Evolutionary conservation across 2,113 vertebrate genomes (phyloP), one percentile per base, ranked within the genome.

Genomic region (Rhea americana): DNA sequence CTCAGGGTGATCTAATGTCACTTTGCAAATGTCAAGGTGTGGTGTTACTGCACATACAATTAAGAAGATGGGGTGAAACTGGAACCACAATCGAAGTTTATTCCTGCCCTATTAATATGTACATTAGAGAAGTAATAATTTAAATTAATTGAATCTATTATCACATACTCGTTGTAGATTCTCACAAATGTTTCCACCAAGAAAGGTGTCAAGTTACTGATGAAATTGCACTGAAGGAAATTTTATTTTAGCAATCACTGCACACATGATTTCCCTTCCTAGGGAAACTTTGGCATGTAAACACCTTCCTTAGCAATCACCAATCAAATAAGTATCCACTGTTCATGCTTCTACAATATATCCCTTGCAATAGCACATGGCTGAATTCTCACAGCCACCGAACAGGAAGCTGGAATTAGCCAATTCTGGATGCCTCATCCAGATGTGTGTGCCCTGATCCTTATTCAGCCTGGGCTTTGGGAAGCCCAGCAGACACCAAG

Each of bases 21-120:
- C 87, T 89, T 95, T 94, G 94, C 88, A 95, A 86, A 96, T 85
- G 91, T 87, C 84, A 92, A 96, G 96, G 96, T 94, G 90, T 97
- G 97, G 88, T 94, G 93, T 98, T 97, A 98, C 98, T 94, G 89
- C 92, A 96, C 93, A 93, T 94, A 98, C 97, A 98, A 98, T 98
- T 97, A 97, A 97, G 97, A 97, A 94, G 95, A 97, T 97, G 84
- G 94, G 93, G 94, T 98, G 96, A 98, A 98, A 97, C 77, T 84
- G 91, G 90, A 97, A 96, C 96, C 96, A 93, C 94, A 95, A 92
- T 96, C 11, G 73, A 94, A 89, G 79, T 95, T 97, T 97, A 93
- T 95, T 97, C 97, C 80, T 92, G 80, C 63, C 68, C 95, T 94
- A 82, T 88, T 95, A 96, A 96, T 93, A 79, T 91, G 93, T 95